Base-by-base conservation (phyloP, 2,113 vertebrate genomes). In the Saccopteryx leptura region DNA sequence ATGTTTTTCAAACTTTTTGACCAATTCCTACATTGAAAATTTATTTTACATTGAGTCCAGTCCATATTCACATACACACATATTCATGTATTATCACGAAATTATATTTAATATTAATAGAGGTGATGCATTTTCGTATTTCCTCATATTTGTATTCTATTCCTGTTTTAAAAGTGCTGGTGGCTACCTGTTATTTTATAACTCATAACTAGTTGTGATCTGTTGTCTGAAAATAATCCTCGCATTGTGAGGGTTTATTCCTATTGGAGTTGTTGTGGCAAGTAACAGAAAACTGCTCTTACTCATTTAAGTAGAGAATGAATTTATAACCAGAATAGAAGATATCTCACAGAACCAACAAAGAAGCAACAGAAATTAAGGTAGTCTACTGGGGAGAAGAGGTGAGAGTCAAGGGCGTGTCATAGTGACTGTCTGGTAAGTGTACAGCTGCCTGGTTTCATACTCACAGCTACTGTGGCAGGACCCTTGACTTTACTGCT, bases 1-100 rank as follows among this genome's bases (percentile, higher is more conserved):
- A 92, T 61, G 11, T 8, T 71, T 88, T 78, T 52, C 56, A 84
- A 84, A 52, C 11, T 65, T 75, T 78, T 78, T 26, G 33, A 60
- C 31, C 12, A 48, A 72, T 71, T 83, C 9, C 50, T 28, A 31
- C 12, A 15, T 58, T 79, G 24, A 88, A 95, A 83, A 33, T 54
- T 9, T 12, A 66, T 79, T 84, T 88, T 88, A 60, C 52, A 52
- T 28, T 3, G 24, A 61, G 12, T 33, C 5, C 11, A 65, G 7
- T 60, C 19, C 21, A 26, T 79, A 52, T 19, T 52, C 54, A 54
- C 19, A 52, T 0, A 18, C 10, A 72, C 3, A 58, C 23, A 8
- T 15, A 11, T 39, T 39, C 39, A 39, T 39, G 39, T 39, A 39
- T 39, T 39, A 39, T 63, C 31, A 46, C 11, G 50, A 88, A 79